These are phyloP conservation scores for Glaucopsyche alexis DNA, from an alignment of 2,888 invertebrate genomes.

Conservation along the genomic window DNA sequence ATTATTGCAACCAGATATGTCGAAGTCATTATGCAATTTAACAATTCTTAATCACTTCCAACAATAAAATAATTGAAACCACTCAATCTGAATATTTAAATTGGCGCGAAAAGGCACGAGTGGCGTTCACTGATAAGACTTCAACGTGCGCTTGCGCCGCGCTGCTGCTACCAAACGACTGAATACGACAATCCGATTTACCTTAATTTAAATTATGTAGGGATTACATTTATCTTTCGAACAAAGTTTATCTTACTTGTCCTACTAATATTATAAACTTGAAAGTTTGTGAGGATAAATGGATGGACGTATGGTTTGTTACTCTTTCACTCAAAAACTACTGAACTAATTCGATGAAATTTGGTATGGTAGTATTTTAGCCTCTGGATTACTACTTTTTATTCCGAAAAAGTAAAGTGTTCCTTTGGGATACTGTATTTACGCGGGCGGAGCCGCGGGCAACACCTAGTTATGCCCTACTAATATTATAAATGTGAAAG, in stretches of 20 bases:
- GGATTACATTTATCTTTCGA: constrained; percentile 32
- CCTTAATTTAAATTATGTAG: constrained; percentile 34
- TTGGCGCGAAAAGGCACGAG: constrained; percentile 27
- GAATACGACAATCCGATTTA: constrained; percentile 38
- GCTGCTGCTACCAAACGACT: constrained; percentile 41
- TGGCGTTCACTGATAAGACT: constrained; percentile 32
- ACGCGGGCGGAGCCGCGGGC: no score
- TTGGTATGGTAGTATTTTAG: no score
- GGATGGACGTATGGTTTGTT: no score
- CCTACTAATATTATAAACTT: no score
- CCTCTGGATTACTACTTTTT: no score
- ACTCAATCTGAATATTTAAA: constrained; percentile 23
- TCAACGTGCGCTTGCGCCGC: constrained; percentile 39
- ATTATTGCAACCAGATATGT: constrained; percentile 58
- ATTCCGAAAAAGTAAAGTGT: no score
- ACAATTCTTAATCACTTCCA: neutral
- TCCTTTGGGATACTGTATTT: no score
- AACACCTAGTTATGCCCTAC: no score
- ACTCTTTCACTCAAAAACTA: no score
- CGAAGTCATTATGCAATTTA: constrained; percentile 33
- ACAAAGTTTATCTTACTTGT: neutral
- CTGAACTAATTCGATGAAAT: no score
- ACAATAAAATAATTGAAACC: neutral
- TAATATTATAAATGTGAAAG: no score
- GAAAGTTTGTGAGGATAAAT: no score